Percentiles rank a stretch among this genome's conserved stretches.
Conservation (phyloP, 2,888 invertebrate species). For the Clanis bilineata region DNA sequence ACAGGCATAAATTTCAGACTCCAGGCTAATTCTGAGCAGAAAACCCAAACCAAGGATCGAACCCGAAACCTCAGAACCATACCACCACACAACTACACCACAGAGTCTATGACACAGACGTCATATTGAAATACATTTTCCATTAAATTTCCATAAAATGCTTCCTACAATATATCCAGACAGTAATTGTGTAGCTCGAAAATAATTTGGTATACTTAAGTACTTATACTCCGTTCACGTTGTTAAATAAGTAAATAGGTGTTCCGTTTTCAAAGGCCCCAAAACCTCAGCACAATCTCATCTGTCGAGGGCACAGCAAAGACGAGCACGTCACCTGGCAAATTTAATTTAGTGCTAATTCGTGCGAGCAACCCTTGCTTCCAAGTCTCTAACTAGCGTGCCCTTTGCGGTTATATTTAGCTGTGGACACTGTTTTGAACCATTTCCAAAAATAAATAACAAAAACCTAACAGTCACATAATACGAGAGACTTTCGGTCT, state of each 20-base stretch:
- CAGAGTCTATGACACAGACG: too few species aligned
- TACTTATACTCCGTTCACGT: neutral
- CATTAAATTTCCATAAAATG: neutral
- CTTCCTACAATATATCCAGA: too few species aligned
- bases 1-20: too few species aligned
- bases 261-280: neutral
- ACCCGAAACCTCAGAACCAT: too few species aligned
- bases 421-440: neutral
- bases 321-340: conserved; percentile 30
- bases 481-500: too few species aligned
- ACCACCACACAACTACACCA: too few species aligned
- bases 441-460: too few species aligned
- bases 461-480: too few species aligned
- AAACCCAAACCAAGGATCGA: too few species aligned
- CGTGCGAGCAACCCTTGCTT: conserved; percentile 24
- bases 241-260: neutral
- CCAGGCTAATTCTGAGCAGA: too few species aligned
- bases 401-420: neutral
- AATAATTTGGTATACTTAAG: too few species aligned
- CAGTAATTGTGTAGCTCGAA: neutral
- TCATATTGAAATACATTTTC: neutral
- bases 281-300: conserved; percentile 6
- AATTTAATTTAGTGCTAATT: conserved; percentile 34
- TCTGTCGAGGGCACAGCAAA: conserved; percentile 17
- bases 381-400: conserved; percentile 19